A percentile compares a stretch with the other conserved stretches of the same genome.
Conservation (phyloP, 2,113 vertebrate genomes). For the Dissostichus mawsoni region DNA sequence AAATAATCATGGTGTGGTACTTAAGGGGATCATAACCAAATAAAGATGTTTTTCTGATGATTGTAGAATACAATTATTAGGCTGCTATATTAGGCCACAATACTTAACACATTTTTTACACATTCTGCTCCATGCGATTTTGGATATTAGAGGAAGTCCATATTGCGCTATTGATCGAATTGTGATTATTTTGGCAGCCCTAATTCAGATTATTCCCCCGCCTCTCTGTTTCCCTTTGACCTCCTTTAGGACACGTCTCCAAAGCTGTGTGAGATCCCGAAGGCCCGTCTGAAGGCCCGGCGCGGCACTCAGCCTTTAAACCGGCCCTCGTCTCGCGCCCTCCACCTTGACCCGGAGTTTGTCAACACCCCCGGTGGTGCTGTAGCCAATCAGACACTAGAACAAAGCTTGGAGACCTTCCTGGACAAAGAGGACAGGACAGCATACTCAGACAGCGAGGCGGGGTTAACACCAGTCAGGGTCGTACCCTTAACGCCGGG, state of each 20-base stretch:
- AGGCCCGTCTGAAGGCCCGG: conserved; percentile 74
- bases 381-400: conserved; percentile 52
- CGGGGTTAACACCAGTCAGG: conserved; percentile 68
- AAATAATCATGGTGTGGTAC: no score
- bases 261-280: conserved; percentile 78
- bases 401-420: conserved; percentile 79
- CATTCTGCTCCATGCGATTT: no score
- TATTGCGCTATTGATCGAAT: no score
- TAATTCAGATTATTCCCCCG: no score
- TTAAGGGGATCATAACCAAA: no score
- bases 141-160: no score
- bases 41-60: no score
- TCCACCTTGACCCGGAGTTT: conserved; percentile 81
- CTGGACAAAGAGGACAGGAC: conserved; percentile 78
- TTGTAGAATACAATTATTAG: no score
- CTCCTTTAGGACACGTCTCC: conserved; percentile 74
- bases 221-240: background rate
- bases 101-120: no score
- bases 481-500: conserved; percentile 73
- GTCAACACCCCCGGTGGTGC: conserved; percentile 69
- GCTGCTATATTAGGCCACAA: no score
- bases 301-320: conserved; percentile 55
- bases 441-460: conserved; percentile 62
- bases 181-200: no score
- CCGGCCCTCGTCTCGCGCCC: conserved; percentile 73